Evolutionary conservation across 2,888 invertebrate genomes (phyloP).

Genomic region (Eumerus sabulonum): DNA sequence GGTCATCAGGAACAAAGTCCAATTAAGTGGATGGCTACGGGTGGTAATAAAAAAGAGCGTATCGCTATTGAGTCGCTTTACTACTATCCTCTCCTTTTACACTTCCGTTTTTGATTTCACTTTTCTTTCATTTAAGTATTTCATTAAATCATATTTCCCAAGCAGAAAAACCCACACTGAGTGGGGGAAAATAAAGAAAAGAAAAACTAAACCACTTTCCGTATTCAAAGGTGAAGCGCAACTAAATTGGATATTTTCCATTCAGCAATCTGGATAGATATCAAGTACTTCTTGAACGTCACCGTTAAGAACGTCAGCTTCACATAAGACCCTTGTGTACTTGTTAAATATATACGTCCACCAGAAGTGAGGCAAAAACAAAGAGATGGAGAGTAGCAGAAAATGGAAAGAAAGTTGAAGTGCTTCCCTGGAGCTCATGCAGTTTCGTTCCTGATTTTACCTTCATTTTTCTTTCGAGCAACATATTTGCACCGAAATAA

Average conservation of each 20-base stretch:
- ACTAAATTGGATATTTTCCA: conserved; percentile 59
- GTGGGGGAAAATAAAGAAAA: background rate
- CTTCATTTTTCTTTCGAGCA: background rate
- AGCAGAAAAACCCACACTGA: conserved; percentile 41
- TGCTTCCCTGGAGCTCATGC: conserved; percentile 1
- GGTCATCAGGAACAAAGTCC: too few relatives aligned
- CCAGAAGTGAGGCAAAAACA: conserved; percentile 3
- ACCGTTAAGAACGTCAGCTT: conserved; percentile 1
- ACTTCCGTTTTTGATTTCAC: too few relatives aligned
- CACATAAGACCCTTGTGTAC: background rate
- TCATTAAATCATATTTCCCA: conserved; percentile 59
- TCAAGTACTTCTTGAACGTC: conserved; percentile 54
- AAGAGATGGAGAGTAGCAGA: conserved; percentile 15
- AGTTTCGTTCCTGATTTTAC: background rate
- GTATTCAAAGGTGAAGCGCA: conserved; percentile 35
- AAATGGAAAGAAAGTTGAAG: conserved; percentile 10
- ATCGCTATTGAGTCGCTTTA: too few relatives aligned
- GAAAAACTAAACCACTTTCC: conserved; percentile 2
- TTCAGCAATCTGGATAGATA: conserved; percentile 50
- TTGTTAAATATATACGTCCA: background rate
- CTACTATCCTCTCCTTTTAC: too few relatives aligned
- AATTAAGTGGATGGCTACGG: too few relatives aligned
- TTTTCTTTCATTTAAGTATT: conserved; percentile 22
- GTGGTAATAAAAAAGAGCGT: too few relatives aligned
- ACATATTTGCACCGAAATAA: background rate